phyloP scores from a whole-genome alignment of 92 coral and sea anemone species.

The Bergia puertoricense region DNA sequence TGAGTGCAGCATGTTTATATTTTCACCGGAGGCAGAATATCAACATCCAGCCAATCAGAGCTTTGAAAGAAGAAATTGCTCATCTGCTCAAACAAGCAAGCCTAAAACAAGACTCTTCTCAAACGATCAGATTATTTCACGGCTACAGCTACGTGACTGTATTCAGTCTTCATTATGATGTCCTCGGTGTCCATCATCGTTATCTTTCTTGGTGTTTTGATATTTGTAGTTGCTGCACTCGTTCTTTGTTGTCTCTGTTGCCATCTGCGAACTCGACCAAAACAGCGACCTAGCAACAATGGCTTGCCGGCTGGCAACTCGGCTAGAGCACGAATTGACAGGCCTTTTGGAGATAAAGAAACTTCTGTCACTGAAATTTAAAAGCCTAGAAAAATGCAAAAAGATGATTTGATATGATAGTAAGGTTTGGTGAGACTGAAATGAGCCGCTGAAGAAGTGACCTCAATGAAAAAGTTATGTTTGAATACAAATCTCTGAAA shows the following conservation, averaged over 20 bases:
- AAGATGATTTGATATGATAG: not conserved
- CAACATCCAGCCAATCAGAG: conserved; percentile 27
- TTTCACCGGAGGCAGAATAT: conserved; percentile 23
- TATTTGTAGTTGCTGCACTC: conserved; percentile 89
- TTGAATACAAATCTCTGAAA: not conserved
- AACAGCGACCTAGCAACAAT: conserved; percentile 50
- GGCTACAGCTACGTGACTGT: conserved; percentile 27
- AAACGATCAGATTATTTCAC: not conserved
- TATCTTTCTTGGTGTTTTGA: conserved; percentile 88
- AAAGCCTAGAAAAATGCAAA: conserved; percentile 1
- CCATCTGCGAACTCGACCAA: conserved; percentile 78
- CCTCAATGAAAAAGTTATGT: not conserved
- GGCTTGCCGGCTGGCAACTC: conserved; percentile 38
- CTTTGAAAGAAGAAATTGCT: not conserved
- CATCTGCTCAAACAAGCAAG: conserved; percentile 34
- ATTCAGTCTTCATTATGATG: conserved; percentile 50
- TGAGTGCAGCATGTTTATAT: not conserved
- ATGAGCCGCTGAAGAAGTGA: not conserved
- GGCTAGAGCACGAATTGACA: conserved; percentile 56
- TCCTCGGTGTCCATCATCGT: conserved; percentile 92
- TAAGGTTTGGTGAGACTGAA: not conserved
- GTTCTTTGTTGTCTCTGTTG: conserved; percentile 91
- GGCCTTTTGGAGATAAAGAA: conserved; percentile 77
- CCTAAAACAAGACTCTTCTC: not conserved
- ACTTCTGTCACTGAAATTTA: conserved; percentile 83